Evolutionary conservation across 2,113 vertebrate species (phyloP), one percentile per base, ranked within the genome.

Genomic region (Tapirus terrestris): DNA sequence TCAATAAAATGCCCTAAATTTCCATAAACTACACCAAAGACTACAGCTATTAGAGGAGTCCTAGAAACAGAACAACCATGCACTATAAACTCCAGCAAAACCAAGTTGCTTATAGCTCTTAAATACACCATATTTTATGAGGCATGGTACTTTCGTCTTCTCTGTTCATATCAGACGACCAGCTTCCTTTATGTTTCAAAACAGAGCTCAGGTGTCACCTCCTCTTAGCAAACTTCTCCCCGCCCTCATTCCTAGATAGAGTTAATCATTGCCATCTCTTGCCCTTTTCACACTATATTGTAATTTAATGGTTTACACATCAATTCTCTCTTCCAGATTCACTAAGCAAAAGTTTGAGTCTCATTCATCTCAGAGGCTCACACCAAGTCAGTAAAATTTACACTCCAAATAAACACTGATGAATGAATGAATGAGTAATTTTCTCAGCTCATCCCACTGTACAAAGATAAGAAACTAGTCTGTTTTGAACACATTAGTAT

Each of bases 171-270:
- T 53, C 70, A 7, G 6, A n/a, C 88, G 61, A 77, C 17, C 89
- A 93, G 58, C 45, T 85, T 79, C 12, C 48, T 61, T 14, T 60
- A 33, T 63, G 12, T 51, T 86, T 86, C 56, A 88, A 97, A 98
- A 76, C 23, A 91, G 5, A 88, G 72, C 73, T 95, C 27, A 39
- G 14, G 23, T 21, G 45, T 48, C 45, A 75, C n/a, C 33, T 63
- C 51, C 60, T 51, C 89, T 68, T 27, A 25, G 80, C 67, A 82
- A 56, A 82, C 8, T 53, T 60, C 48, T 76, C 14, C 25, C 43
- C 3, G 39, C n/a, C 21, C 16, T 84, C 33, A 20, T 16, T 63
- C 83, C 65, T 63, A 73, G 45, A 13, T 1, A 33, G 9, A 80
- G 79, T 72, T 45, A 92, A 77, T 68, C 25, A 61, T 33, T 86